phyloP scores from a whole-genome alignment of 1,140 invertebrate genomes.

The Macrobrachium nipponense region DNA sequence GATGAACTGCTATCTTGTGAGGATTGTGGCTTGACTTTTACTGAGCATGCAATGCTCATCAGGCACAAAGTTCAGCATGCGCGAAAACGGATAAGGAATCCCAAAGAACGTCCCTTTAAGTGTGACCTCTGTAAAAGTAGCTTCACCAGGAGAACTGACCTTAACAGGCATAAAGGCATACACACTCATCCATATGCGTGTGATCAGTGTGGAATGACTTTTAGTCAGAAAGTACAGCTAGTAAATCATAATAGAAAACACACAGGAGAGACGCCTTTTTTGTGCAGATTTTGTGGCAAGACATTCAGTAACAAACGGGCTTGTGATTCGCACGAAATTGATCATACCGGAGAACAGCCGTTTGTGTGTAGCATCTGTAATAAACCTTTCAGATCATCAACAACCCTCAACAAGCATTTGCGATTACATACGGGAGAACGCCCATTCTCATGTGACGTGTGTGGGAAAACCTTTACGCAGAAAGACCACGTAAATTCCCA shows the following conservation, averaged over 20 bases:
- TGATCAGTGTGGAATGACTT: too few relatives aligned
- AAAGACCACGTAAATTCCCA: neutral
- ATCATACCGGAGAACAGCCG: conserved; percentile 3
- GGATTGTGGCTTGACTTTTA: too few relatives aligned
- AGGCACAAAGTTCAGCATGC: too few relatives aligned
- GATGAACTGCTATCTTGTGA: too few relatives aligned
- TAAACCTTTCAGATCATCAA: neutral
- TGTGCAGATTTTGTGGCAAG: neutral
- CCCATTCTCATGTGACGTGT: conserved; percentile 1
- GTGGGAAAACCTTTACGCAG: conserved; percentile 9
- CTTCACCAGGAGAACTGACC: neutral
- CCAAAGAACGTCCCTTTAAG: too few relatives aligned
- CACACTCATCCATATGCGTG: neutral
- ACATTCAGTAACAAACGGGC: neutral
- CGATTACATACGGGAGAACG: neutral
- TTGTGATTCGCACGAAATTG: neutral
- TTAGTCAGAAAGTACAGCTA: too few relatives aligned
- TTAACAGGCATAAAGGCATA: neutral
- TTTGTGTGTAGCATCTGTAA: neutral
- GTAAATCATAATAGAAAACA: neutral
- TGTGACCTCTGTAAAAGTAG: neutral
- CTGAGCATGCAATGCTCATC: too few relatives aligned
- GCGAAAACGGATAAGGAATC: too few relatives aligned
- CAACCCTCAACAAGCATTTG: neutral
- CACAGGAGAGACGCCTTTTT: neutral